Evolutionary conservation across 2,113 vertebrate genomes (phyloP), one percentile per base, ranked within the genome.

Genomic region (Mesocricetus auratus): DNA sequence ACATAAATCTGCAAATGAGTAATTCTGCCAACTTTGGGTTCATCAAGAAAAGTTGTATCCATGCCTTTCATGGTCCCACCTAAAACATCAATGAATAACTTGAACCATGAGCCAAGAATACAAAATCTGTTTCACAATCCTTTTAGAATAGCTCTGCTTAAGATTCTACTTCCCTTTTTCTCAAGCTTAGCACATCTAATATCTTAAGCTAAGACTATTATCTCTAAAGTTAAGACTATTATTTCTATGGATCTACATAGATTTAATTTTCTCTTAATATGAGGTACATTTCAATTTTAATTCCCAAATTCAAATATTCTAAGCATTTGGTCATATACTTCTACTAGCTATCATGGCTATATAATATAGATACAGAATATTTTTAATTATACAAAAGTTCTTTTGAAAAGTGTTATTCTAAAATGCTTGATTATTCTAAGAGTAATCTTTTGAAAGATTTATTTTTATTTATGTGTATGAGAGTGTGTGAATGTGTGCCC

Each of bases 21-120:
- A 95, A 85, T 91, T 95, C 45, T 95, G 94, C 22, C 60, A 45
- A 91, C 22, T 95, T 89, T 92, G 71, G 2, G 31, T 62, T 91
- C 68, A 96, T 69, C 26, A 50, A 77, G 47, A 89, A 96, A 86
- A 93, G 36, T 78, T 91, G 79, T 86, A 83, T 93, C 75, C 39
- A 68, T 85, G 73, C 91, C 50, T 95, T 97, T 85, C 36, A 73
- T 82, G 24, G 92, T 95, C 36, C 93, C 85, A 96, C 50, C 9
- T 81, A 93, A 95, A 92, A 62, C 17, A 77, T 50, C 89, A 60
- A 75, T 94, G 78, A 96, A 74, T 95, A 93, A 75, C 22, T 95
- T 90, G 69, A 95, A 93, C 21, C 93, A 62, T 9, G 10, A 36
- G 29, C 24, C 91, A 95, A 95, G 53, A 74, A 77, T 79, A 82